These are phyloP conservation scores for Vanacampus margaritifer DNA, from an alignment of 2,113 vertebrate genomes.

Conservation along the genomic window DNA sequence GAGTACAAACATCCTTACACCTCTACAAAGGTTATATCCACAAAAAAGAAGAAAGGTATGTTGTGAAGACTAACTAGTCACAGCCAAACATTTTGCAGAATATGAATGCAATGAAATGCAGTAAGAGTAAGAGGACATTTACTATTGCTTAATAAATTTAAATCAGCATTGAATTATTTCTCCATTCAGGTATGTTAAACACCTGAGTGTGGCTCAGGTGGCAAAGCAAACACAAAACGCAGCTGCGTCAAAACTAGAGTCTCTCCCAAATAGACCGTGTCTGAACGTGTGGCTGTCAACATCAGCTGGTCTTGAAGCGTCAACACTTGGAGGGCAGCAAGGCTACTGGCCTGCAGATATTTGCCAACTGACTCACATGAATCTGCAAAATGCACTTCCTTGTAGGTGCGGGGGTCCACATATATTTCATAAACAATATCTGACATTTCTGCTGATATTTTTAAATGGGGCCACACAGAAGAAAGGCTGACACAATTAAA, in stretches of 20 bases:
- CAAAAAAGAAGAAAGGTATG: not conserved
- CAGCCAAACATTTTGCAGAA: not conserved
- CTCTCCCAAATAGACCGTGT: slow-evolving; percentile 13
- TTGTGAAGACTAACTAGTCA: not conserved
- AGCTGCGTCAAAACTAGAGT: slow-evolving; percentile 1
- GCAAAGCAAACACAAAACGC: not conserved
- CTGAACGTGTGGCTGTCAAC: slow-evolving; percentile 36
- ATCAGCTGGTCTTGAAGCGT: slow-evolving; percentile 26
- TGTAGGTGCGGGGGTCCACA: slow-evolving; percentile 2
- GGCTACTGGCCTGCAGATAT: slow-evolving; percentile 48
- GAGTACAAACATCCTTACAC: too few relatives aligned
- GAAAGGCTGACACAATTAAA: too few relatives aligned
- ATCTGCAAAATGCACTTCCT: slow-evolving; percentile 27
- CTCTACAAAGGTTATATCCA: too few relatives aligned
- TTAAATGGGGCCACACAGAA: too few relatives aligned
- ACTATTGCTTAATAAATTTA: not conserved
- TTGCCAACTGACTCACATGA: slow-evolving; percentile 47
- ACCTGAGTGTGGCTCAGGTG: not conserved
- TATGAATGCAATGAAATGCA: not conserved
- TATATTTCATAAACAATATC: not conserved
- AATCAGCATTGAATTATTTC: not conserved
- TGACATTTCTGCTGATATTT: too few relatives aligned
- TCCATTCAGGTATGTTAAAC: not conserved
- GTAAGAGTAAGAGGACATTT: not conserved
- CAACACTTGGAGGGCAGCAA: slow-evolving; percentile 23